Evolutionary conservation across 2,888 invertebrate species (phyloP).

Genomic region (Cerastoderma edule): DNA sequence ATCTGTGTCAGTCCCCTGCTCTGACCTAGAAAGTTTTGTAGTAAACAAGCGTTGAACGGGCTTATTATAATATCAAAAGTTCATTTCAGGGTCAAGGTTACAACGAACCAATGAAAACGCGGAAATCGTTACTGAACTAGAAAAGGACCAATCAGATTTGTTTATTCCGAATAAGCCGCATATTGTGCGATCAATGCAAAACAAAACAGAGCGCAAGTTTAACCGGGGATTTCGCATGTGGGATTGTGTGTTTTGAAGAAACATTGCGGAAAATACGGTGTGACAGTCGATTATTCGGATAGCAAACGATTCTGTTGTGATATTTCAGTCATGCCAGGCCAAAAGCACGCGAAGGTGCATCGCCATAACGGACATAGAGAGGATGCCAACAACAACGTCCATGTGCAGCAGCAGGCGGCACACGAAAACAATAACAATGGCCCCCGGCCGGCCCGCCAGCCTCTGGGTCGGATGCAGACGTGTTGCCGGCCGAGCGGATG

Average conservation of each 20-base stretch:
- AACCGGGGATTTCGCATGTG: conserved; percentile 45
- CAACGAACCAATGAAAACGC: conserved; percentile 58
- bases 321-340: conserved; percentile 71
- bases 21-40: conserved; percentile 64
- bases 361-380: conserved; percentile 62
- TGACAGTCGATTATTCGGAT: conserved; percentile 46
- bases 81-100: conserved; percentile 60
- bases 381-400: conserved; percentile 63
- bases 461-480: conserved; percentile 49
- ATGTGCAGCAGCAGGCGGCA: conserved; percentile 53
- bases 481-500: conserved; percentile 77
- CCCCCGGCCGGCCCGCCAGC: conserved; percentile 36
- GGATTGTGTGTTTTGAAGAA: conserved; percentile 12
- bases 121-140: conserved; percentile 37
- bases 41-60: conserved; percentile 67
- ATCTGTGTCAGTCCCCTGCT: conserved; percentile 2
- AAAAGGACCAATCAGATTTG: conserved; percentile 62
- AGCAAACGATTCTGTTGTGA: conserved; percentile 19
- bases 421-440: conserved; percentile 61
- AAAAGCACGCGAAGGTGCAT: conserved; percentile 70
- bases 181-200: conserved; percentile 54
- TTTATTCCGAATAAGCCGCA: conserved; percentile 26
- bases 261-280: conserved; percentile 32
- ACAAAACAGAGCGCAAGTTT: conserved; percentile 46
- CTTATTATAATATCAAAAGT: conserved; percentile 68